phyloP scores from a whole-genome alignment of 92 coral and sea anemone species.

The Epizoanthus stellaris region DNA sequence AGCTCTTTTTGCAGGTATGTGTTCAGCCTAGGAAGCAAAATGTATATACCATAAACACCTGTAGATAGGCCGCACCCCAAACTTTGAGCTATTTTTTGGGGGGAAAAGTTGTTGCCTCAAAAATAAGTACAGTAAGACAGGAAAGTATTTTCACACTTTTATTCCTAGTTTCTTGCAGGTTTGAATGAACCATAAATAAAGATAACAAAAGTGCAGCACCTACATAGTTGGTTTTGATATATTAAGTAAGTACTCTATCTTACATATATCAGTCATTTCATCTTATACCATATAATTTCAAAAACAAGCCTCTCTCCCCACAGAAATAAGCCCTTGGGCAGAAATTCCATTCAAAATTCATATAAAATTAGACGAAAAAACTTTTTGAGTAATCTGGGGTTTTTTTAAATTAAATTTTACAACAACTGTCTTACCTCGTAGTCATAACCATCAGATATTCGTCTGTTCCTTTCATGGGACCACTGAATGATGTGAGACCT shows the following conservation, averaged over 20 bases:
- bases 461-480: slow-evolving; percentile 42
- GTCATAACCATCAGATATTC: slow-evolving; percentile 40
- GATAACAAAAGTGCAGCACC: too few relatives aligned
- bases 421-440: slow-evolving; percentile 30
- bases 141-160: too few relatives aligned
- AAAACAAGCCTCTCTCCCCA: background rate
- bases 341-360: too few relatives aligned
- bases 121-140: too few relatives aligned
- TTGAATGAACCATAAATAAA: too few relatives aligned
- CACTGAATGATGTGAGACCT: slow-evolving; percentile 36
- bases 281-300: background rate
- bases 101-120: too few relatives aligned
- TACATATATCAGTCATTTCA: background rate
- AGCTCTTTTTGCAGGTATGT: slow-evolving; percentile 8
- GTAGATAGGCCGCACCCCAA: too few relatives aligned
- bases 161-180: too few relatives aligned
- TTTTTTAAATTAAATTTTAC: background rate
- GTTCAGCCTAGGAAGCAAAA: slow-evolving; percentile 3
- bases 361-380: background rate
- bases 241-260: too few relatives aligned
- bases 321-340: background rate
- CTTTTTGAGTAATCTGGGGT: background rate
- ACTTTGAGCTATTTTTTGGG: too few relatives aligned
- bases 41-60: background rate
- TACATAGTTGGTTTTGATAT: too few relatives aligned